Evolutionary conservation across 1,140 invertebrate species (phyloP).

Genomic region (Cyclargus thomasi): DNA sequence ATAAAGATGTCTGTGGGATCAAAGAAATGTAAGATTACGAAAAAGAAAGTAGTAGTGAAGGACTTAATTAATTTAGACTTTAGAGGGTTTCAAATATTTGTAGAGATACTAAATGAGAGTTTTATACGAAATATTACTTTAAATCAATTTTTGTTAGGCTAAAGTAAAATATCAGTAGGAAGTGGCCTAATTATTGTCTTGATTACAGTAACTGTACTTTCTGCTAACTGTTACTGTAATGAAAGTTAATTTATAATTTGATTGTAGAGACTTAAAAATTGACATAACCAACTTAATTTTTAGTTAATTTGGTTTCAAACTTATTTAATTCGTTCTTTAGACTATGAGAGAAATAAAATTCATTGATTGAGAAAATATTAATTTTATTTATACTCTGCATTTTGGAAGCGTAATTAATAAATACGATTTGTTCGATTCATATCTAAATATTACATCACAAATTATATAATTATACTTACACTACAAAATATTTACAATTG

Average conservation of each 20-base stretch:
- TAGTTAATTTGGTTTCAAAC: background rate
- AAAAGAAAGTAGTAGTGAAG: background rate
- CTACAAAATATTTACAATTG: slow-evolving; percentile 66
- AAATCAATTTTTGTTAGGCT: background rate
- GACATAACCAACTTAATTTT: too few relatives aligned
- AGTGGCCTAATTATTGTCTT: background rate
- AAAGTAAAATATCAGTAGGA: background rate
- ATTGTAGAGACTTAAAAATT: too few relatives aligned
- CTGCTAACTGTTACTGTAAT: slow-evolving; percentile 6
- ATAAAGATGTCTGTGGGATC: background rate
- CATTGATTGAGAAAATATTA: slow-evolving; percentile 66
- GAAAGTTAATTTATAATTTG: slow-evolving; percentile 13
- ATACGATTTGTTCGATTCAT: slow-evolving; percentile 68
- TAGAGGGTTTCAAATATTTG: too few relatives aligned
- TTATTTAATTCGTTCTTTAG: background rate
- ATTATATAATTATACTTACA: slow-evolving; percentile 62
- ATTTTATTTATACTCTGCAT: slow-evolving; percentile 70
- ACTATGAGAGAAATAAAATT: slow-evolving; percentile 41
- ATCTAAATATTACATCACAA: slow-evolving; percentile 71
- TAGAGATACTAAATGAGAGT: background rate
- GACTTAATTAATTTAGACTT: too few relatives aligned
- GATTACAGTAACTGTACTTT: background rate
- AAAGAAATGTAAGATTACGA: background rate
- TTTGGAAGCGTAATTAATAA: slow-evolving; percentile 75
- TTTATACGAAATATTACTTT: background rate